A percentile compares a stretch with the other conserved stretches of the same genome.
phyloP scores from a whole-genome alignment of 2,113 vertebrate species.

The Menura novaehollandiae region DNA sequence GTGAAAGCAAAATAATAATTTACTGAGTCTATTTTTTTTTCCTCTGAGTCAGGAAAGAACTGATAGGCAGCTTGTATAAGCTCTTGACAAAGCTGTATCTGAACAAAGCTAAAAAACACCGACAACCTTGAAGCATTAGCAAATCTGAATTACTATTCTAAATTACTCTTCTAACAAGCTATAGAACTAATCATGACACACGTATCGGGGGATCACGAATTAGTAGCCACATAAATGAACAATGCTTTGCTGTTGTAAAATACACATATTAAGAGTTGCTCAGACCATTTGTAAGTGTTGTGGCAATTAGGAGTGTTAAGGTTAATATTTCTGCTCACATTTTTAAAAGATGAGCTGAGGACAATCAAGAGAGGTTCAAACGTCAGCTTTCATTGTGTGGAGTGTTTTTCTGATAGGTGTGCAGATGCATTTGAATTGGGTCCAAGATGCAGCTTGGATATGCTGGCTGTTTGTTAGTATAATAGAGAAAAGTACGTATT shows the following conservation, averaged over 20 bases:
- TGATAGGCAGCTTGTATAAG: neutral
- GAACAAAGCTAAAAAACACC: neutral
- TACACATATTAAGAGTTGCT: neutral
- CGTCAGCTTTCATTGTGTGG: neutral
- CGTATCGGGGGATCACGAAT: neutral
- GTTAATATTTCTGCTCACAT: neutral
- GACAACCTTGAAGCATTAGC: neutral
- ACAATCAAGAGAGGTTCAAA: neutral
- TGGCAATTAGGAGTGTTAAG: neutral
- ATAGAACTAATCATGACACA: neutral
- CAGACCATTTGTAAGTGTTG: neutral
- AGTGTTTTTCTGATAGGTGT: neutral
- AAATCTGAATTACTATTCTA: neutral
- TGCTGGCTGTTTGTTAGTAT: neutral
- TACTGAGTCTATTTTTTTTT: neutral
- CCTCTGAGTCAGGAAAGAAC: neutral
- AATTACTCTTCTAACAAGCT: neutral
- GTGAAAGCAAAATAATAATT: neutral
- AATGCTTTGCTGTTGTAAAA: neutral
- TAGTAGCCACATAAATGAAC: neutral
- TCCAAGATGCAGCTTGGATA: neutral
- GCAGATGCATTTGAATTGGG: neutral
- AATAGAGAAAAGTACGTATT: neutral
- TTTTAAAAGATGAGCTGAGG: neutral
- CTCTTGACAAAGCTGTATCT: neutral